A percentile compares a stretch with the other conserved stretches of the same genome.
phyloP scores from a whole-genome alignment of 2,888 invertebrate genomes.

The Troides aeacus region DNA sequence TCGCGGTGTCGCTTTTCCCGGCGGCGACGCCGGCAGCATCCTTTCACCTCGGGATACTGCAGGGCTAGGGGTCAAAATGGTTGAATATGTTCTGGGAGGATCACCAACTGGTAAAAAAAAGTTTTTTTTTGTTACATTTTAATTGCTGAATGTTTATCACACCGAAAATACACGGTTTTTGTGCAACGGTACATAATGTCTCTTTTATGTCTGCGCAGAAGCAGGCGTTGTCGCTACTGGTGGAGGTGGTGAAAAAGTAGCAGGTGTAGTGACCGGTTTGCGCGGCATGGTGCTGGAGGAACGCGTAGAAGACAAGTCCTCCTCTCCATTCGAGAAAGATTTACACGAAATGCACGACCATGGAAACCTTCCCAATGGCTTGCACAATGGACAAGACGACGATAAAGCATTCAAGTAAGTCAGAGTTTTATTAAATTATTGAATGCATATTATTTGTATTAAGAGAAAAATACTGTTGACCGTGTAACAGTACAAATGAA shows the following conservation, averaged over 20 bases:
- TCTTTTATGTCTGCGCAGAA: conserved; percentile 39
- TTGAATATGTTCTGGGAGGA: conserved; percentile 97
- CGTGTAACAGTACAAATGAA: neutral
- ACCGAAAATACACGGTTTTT: neutral
- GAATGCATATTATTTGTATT: neutral
- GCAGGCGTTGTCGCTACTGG: conserved; percentile 59
- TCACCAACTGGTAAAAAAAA: conserved; percentile 85
- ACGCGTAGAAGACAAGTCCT: conserved; percentile 68
- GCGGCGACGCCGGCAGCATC: conserved; percentile 82
- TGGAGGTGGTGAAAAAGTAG: conserved; percentile 65
- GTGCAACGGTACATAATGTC: neutral
- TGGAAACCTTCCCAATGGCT: conserved; percentile 77
- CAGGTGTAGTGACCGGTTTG: conserved; percentile 67
- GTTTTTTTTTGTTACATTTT: conserved; percentile 34
- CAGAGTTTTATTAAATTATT: neutral
- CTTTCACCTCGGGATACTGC: conserved; percentile 93
- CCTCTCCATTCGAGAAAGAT: conserved; percentile 74
- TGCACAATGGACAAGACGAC: conserved; percentile 85
- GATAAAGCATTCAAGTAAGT: conserved; percentile 94
- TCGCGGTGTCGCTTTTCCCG: conserved; percentile 83
- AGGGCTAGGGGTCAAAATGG: conserved; percentile 98
- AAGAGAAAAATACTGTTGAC: neutral
- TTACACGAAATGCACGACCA: conserved; percentile 73
- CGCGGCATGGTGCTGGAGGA: conserved; percentile 73
- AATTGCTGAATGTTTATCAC: conserved; percentile 21